Base-by-base conservation (phyloP, 2,113 vertebrate genomes). In the Brachyhypopomus occidentalis region DNA sequence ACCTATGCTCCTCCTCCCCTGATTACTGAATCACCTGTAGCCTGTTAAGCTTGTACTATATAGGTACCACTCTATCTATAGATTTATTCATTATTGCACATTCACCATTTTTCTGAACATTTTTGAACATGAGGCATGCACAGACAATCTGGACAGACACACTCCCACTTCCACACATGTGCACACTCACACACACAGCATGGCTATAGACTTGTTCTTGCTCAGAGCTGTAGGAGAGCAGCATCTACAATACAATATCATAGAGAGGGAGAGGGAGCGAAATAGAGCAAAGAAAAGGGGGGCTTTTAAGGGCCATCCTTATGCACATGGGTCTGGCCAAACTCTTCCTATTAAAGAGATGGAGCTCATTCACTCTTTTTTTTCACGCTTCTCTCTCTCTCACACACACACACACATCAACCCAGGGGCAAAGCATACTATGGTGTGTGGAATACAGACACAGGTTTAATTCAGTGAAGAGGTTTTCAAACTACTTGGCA, bases 221-320 rank as follows among this genome's bases (percentile, higher is more conserved):
- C 41, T 48, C 41, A 48, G 41, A 48, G 41, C 41, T 48, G 11
- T 48, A 48, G 41, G 8, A 48, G 5, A 48, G 4, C 41, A 48
- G 41, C 41, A 48, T 48, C 41, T 48, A 48, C 41, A 48, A 48
- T 9, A 11, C 41, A 1, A 48, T 48, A 11, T 48, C 23, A 69
- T 14, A n/a, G 34, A 70, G 52, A 71, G 67, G 77, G 45, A 56
- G 71, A 73, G 59, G 17, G 79, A 48, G 66, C 60, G 64, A 63
- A 70, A 41, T 52, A 75, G 25, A 7, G 19, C 8, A 25, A 63
- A 22, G 16, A 71, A 60, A 77, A 78, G 9, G 60, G 45, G 74
- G 77, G 82, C 55, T 75, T 75, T 63, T 84, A 71, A 84, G 82
- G 63, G 72, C 72, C 71, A 72, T 79, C 64, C 67, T 27, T 62